Base-by-base conservation (phyloP, 1,140 invertebrate species). In the Drosophila pandora region DNA sequence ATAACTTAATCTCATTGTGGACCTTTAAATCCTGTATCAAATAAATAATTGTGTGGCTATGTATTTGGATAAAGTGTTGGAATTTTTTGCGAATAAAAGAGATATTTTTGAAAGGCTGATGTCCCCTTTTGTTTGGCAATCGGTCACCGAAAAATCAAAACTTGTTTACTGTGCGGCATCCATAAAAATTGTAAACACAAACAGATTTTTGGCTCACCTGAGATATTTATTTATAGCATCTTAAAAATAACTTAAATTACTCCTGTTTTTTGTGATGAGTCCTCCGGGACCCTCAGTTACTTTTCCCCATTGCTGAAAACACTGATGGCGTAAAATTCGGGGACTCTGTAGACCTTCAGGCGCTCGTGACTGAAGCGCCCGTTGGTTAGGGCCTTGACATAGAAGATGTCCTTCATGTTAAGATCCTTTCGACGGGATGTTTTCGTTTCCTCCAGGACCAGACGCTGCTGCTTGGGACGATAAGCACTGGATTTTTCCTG, bases 291-390 rank as follows among this genome's bases (percentile, higher is more conserved):
- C 13, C 17, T 30, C 17, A n/a, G 13, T 68, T 28, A 72, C 39
- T 87, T 78, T 21, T 77, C 70, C 0, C 49, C 85, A 43, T 84
- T 90, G 52, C 76, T 78, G 13, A 81, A 91, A 9, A 91, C 90
- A 52, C 70, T 91, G 70, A 91, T 90, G 61, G 90, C 90, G 63
- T 88, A 91, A 56, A 91, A 91, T 70, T 91, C 85, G 2, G 90
- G 90, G 21, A 91, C 59, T 41, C 85, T 79, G 55, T 90, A 91
- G 0, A 87, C 78, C 74, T 91, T 91, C 12, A 91, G 48, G 5
- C 90, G 90, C 23, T 90, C 79, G 34, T 87, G 74, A 39, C 90
- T 91, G 34, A 91, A 91, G 13, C 82, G 79, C 1, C 90, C 90
- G 43, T 91, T 90, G 47, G 82, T 63, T 0, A 75, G 60, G 6